Conservation (phyloP, 2,888 invertebrate species). For the Troides helena region DNA sequence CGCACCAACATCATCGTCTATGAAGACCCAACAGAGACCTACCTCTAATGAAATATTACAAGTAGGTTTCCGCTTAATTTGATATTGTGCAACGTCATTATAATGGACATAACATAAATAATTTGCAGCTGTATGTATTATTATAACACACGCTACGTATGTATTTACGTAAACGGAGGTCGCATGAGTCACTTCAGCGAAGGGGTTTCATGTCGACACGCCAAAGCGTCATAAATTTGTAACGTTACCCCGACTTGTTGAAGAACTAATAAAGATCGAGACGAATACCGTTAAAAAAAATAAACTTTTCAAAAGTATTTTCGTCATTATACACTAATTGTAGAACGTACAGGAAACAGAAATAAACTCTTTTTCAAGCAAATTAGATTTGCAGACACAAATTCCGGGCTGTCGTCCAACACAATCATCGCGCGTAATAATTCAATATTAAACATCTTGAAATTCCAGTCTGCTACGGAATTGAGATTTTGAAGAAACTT, state of each 20-base stretch:
- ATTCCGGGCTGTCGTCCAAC: constrained; percentile 25
- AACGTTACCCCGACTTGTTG: constrained; percentile 20
- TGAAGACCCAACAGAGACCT: no score
- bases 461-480: constrained; percentile 45
- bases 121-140: constrained; percentile 32
- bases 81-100: constrained; percentile 32
- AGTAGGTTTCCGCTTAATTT: constrained; percentile 26
- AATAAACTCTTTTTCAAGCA: constrained; percentile 18
- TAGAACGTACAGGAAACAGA: constrained; percentile 10
- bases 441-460: constrained; percentile 44
- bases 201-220: constrained; percentile 48
- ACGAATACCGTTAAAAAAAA: background rate
- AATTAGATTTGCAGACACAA: constrained; percentile 21
- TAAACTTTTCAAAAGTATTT: constrained; percentile 1
- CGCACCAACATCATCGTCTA: no score
- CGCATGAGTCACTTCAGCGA: constrained; percentile 46
- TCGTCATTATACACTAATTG: constrained; percentile 5
- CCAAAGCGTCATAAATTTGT: constrained; percentile 42
- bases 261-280: constrained; percentile 5
- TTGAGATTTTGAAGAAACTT: constrained; percentile 43
- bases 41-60: background rate
- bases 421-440: constrained; percentile 18
- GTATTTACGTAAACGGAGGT: constrained; percentile 14
- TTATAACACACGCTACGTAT: constrained; percentile 31
- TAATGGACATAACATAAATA: constrained; percentile 36